Percentiles rank a stretch among this genome's conserved stretches.
Evolutionary conservation across 2,888 invertebrate species (phyloP).

Genomic region (Scaptomyza reducta): DNA sequence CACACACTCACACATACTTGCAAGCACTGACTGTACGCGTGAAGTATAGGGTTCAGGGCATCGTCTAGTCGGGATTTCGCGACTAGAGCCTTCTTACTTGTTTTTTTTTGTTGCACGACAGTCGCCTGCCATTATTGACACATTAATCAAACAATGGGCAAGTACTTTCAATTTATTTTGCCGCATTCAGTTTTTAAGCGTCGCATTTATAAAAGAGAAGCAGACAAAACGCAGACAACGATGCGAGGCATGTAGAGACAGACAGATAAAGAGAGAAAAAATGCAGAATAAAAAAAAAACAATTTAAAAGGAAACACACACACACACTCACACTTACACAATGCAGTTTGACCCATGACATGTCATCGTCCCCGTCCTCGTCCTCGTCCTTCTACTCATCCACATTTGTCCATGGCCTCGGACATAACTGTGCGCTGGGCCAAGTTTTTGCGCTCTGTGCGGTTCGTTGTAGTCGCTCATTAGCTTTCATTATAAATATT

Average conservation of each 20-base stretch:
- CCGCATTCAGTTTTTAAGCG: constrained; percentile 58
- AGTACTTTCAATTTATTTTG: constrained; percentile 78
- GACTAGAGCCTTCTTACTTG: too few species aligned
- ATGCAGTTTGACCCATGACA: constrained; percentile 31
- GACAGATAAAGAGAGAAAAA: constrained; percentile 10
- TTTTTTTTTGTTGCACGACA: constrained; percentile 20
- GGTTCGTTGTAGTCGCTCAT: constrained; percentile 54
- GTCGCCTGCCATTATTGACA: constrained; percentile 69
- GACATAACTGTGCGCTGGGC: constrained; percentile 13
- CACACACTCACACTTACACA: constrained; percentile 7
- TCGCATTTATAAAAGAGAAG: constrained; percentile 48
- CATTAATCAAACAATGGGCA: constrained; percentile 78
- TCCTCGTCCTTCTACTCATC: constrained; percentile 7
- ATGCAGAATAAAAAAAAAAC: constrained; percentile 24
- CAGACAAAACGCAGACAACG: constrained; percentile 61
- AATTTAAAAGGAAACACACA: too few species aligned
- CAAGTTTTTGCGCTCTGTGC: constrained; percentile 26
- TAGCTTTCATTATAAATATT: constrained; percentile 79
- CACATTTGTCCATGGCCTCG: constrained; percentile 8
- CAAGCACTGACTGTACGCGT: too few species aligned
- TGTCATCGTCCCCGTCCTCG: constrained; percentile 4
- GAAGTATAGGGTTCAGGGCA: too few species aligned
- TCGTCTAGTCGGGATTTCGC: too few species aligned
- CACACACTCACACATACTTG: too few species aligned
- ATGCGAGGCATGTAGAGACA: background rate